phyloP scores from a whole-genome alignment of 2,797 vertebrate genomes.

The Poliocrania exsul region DNA sequence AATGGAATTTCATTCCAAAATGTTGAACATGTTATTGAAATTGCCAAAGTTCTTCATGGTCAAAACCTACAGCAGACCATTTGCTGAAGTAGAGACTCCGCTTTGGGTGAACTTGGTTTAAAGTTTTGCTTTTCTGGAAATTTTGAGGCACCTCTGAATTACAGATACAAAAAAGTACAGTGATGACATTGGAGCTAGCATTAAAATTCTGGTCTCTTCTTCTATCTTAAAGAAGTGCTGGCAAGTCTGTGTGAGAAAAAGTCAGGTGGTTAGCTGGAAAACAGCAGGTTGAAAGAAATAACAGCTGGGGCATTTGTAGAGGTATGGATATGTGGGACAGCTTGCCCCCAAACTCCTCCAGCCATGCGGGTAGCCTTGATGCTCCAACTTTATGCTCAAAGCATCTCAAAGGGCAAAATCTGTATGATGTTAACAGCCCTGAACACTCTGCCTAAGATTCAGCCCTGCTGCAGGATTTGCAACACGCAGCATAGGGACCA shows the following conservation, averaged over 20 bases:
- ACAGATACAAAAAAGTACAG: not conserved
- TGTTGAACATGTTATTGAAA: not conserved
- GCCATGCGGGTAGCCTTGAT: not conserved
- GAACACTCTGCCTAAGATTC: not conserved
- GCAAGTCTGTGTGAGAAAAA: not conserved
- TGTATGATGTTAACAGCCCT: rapidly evolving
- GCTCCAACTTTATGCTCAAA: not conserved
- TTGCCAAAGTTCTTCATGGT: not conserved
- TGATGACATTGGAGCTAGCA: not conserved
- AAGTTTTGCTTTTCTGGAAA: not conserved
- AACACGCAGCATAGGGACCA: not conserved
- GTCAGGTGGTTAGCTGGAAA: not conserved
- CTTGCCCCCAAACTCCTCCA: not conserved
- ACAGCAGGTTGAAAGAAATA: not conserved
- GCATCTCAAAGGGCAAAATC: not conserved
- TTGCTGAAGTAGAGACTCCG: not conserved
- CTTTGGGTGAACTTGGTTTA: not conserved
- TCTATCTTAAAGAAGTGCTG: not conserved
- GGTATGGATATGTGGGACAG: rapidly evolving
- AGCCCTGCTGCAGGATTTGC: not conserved
- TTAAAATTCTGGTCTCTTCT: not conserved
- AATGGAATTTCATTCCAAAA: not conserved
- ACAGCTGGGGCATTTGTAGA: not conserved
- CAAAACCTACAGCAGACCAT: not conserved
- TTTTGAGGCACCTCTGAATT: not conserved